phyloP scores from a whole-genome alignment of 2,888 invertebrate species.

The Magallana nippona region DNA sequence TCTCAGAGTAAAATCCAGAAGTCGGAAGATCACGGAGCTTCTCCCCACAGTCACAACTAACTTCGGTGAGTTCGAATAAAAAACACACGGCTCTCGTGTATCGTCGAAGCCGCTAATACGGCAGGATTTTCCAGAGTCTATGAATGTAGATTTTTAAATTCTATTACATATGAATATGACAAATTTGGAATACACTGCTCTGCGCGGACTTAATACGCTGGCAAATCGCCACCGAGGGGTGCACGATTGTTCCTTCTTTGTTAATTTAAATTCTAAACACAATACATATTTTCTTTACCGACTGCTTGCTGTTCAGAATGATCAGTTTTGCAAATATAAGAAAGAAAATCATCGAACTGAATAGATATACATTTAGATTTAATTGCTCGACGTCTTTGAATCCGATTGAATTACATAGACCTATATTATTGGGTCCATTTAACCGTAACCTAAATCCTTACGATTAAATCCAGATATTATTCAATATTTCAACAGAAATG shows the following conservation, averaged over 20 bases:
- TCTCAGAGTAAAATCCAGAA: not conserved
- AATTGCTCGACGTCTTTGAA: not conserved
- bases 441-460: constrained; percentile 22
- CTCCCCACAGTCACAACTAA: not conserved
- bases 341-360: constrained; percentile 29
- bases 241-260: constrained; percentile 15
- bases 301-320: constrained; percentile 5
- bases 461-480: constrained; percentile 21
- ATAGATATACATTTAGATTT: constrained; percentile 33
- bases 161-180: constrained; percentile 22
- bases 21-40: not conserved
- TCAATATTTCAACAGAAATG: constrained; percentile 31
- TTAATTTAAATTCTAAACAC: constrained; percentile 31
- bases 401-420: constrained; percentile 12
- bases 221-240: constrained; percentile 6
- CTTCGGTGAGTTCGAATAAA: constrained; percentile 2
- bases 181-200: constrained; percentile 14
- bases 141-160: not conserved
- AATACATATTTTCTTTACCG: constrained; percentile 15
- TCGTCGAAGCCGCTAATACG: not conserved
- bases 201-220: constrained; percentile 19
- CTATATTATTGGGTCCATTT: not conserved
- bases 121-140: not conserved
- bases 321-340: constrained; percentile 27
- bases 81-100: not conserved